Evolutionary conservation across 1,140 invertebrate species (phyloP), one percentile per base, ranked within the genome.

Genomic region (Sycobia sp.): DNA sequence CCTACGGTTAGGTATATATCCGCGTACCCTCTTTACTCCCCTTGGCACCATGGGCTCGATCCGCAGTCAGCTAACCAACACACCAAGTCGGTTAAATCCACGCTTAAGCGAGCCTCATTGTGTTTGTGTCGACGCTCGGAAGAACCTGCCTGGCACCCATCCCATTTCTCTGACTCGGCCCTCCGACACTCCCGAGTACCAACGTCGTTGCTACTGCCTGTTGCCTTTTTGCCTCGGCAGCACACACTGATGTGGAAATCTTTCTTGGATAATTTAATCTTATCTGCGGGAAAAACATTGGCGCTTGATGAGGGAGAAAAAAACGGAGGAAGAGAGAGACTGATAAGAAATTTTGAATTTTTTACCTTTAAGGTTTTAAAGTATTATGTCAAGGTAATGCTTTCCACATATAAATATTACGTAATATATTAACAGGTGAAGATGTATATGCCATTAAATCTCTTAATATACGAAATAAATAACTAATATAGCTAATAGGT

Each of bases 21-120:
- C 36, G 14, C 14, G 36, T 49, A 41, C 51, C 43, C 59, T 62
- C 59, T 50, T 59, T 36, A 58, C 41, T 25, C 64, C 57, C 55
- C 41, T 22, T 16, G 20, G 4, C 60, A 54, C 62, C 60, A 54
- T 62, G 36, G 65, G 4, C 59, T 60, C 59, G 71, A 67, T 47
- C 71, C 76, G 68, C 72, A 73, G 71, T 69, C 71, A 69, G 69
- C 71, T 73, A 71, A 76, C 76, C 73, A 74, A 75, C 71, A 74
- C 73, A 70, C 70, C n/a, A 71, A 78, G 72, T 76, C 72, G 72
- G 65, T 77, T 76, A 77, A 79, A 77, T 73, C 71, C 70, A 74
- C 65, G 74, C 67, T 74, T 67, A 73, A 71, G 66, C 69, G 62
- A 66, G 66, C 68, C 67, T 71, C 71, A 71, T 70, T 76, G 71